Percentiles rank a stretch among this genome's conserved stretches.
Conservation (phyloP, 2,797 vertebrate species). For the Chelmon rostratus region DNA sequence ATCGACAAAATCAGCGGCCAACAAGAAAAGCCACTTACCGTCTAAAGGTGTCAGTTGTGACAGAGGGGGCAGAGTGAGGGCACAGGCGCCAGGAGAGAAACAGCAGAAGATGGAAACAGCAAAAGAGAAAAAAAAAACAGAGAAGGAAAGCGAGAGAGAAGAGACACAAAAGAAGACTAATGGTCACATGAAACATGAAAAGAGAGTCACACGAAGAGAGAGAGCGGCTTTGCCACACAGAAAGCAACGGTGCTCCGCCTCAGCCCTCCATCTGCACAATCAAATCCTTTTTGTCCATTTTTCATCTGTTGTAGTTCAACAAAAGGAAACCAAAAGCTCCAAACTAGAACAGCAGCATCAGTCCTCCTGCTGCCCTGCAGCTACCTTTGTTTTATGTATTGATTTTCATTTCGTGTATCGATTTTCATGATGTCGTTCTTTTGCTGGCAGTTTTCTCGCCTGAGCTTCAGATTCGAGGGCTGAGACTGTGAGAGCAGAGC, state of each 20-base stretch:
- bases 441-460: slow-evolving; percentile 3
- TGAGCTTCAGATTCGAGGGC: slow-evolving; percentile 24
- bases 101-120: slow-evolving; percentile 79
- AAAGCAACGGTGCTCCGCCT: slow-evolving; percentile 48
- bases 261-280: slow-evolving; percentile 34
- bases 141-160: slow-evolving; percentile 58
- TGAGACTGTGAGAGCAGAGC: slow-evolving; percentile 39
- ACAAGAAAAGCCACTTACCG: slow-evolving; percentile 88
- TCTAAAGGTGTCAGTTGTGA: slow-evolving; percentile 81
- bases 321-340: slow-evolving; percentile 12
- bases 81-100: slow-evolving; percentile 85
- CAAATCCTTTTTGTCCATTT: not conserved
- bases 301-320: slow-evolving; percentile 9
- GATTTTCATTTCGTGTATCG: not conserved
- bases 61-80: slow-evolving; percentile 77
- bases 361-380: not conserved
- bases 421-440: slow-evolving; percentile 3
- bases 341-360: not conserved
- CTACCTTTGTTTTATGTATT: not conserved
- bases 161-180: slow-evolving; percentile 67
- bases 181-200: slow-evolving; percentile 67
- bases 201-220: slow-evolving; percentile 54
- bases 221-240: slow-evolving; percentile 48
- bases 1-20: slow-evolving; percentile 60
- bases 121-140: slow-evolving; percentile 47